These are phyloP conservation scores for Eriocheir sinensis DNA, from an alignment of 1,140 invertebrate genomes.

Conservation along the genomic window DNA sequence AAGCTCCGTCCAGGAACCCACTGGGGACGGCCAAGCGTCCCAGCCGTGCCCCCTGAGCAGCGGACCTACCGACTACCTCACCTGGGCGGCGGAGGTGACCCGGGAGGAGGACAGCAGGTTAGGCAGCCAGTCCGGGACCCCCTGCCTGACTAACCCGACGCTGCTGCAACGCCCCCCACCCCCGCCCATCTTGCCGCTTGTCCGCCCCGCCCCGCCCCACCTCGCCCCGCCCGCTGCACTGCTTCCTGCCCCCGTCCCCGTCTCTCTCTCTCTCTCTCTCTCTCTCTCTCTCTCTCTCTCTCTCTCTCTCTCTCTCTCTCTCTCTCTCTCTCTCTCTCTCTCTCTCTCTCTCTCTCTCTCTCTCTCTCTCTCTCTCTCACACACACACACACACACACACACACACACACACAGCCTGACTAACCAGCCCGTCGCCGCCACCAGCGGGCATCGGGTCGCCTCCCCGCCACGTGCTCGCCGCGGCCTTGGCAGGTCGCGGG, in stretches of 20 bases:
- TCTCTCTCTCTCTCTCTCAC: neutral
- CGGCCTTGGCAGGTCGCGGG: neutral
- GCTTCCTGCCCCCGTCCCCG: neutral
- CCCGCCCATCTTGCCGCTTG: neutral
- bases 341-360: neutral
- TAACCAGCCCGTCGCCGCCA: neutral
- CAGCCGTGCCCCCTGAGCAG: neutral
- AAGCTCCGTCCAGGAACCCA: neutral
- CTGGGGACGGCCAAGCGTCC: neutral
- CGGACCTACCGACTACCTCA: conserved; percentile 50
- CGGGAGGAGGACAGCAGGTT: conserved; percentile 42
- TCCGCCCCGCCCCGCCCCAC: neutral
- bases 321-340: too few relatives aligned
- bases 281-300: neutral
- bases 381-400: neutral
- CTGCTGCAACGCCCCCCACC: conserved; percentile 9
- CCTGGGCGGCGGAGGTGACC: conserved; percentile 64
- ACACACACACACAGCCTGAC: neutral
- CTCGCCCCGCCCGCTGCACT: neutral
- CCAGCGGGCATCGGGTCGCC: neutral
- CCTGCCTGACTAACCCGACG: conserved; percentile 56
- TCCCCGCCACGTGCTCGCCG: neutral
- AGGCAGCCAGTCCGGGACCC: conserved; percentile 26
- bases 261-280: neutral
- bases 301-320: too few relatives aligned